Conservation (phyloP, 2,888 invertebrate genomes). For the Nephrotoma appendiculata region DNA sequence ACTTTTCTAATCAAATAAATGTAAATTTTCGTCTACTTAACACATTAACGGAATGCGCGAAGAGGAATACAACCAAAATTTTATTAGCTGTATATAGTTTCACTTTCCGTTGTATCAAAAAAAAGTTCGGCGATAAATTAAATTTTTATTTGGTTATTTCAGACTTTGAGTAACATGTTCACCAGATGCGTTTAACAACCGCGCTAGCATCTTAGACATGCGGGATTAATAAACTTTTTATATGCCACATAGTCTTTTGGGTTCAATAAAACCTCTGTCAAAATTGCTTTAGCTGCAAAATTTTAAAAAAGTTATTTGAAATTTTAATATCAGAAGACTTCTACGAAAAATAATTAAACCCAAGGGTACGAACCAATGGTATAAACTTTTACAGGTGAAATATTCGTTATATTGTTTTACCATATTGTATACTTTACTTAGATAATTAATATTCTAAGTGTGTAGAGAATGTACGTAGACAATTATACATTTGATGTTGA, state of each 20-base stretch:
- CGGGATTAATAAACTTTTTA: not conserved
- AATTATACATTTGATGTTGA: too few species aligned
- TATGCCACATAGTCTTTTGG: not conserved
- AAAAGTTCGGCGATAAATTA: not conserved
- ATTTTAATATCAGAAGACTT: too few species aligned
- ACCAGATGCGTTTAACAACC: not conserved
- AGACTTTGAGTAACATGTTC: not conserved
- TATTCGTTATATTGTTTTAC: too few species aligned
- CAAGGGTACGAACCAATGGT: too few species aligned
- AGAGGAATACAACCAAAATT: not conserved
- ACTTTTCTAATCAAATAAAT: not conserved
- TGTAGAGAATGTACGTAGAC: too few species aligned
- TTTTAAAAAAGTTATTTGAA: too few species aligned
- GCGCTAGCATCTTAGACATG: not conserved
- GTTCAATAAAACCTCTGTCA: not conserved
- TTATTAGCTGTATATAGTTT: not conserved
- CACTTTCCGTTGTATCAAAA: not conserved
- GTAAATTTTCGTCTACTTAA: not conserved
- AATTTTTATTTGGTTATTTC: not conserved
- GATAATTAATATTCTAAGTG: too few species aligned
- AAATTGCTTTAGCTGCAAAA: not conserved
- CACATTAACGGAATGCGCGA: not conserved
- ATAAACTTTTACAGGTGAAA: too few species aligned
- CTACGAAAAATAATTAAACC: too few species aligned
- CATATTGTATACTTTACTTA: too few species aligned